Percentiles rank a stretch among this genome's conserved stretches.
Evolutionary conservation across 2,797 vertebrate species (phyloP).

Genomic region (Rhabdophis nuchalis): DNA sequence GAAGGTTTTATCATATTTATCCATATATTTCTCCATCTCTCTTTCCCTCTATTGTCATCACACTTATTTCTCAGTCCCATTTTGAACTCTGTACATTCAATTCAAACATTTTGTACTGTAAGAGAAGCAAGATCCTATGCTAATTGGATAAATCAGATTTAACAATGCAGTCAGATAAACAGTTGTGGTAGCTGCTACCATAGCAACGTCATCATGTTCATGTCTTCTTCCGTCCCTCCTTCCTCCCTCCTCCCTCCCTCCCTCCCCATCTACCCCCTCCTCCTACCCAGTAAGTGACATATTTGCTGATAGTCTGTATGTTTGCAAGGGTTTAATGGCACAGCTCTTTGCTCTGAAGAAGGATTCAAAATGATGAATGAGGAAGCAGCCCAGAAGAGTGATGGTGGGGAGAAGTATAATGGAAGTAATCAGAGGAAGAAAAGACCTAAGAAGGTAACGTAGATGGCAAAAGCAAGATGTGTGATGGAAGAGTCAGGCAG

Average conservation of each 20-base stretch:
- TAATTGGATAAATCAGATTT: constrained; percentile 74
- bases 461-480: neutral
- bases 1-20: neutral
- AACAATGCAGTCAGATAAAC: constrained; percentile 80
- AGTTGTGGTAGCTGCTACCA: constrained; percentile 87
- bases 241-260: constrained; percentile 1
- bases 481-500: neutral
- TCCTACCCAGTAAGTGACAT: constrained; percentile 64
- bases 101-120: constrained; percentile 48
- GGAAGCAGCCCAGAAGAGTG: constrained; percentile 82
- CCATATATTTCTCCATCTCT: neutral
- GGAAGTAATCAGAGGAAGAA: constrained; percentile 81
- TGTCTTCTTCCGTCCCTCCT: constrained; percentile 56
- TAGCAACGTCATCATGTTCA: constrained; percentile 81
- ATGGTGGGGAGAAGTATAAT: constrained; percentile 83
- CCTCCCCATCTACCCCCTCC: constrained; percentile 60
- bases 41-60: neutral
- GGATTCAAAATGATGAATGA: constrained; percentile 78
- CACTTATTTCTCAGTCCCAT: constrained; percentile 16
- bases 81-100: constrained; percentile 12
- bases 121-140: constrained; percentile 41
- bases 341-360: constrained; percentile 41
- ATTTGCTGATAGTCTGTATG: constrained; percentile 67
- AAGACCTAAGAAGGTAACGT: constrained; percentile 87
- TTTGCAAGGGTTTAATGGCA: constrained; percentile 61